phyloP scores from a whole-genome alignment of 2,113 vertebrate species.

The Hystrix brachyura region DNA sequence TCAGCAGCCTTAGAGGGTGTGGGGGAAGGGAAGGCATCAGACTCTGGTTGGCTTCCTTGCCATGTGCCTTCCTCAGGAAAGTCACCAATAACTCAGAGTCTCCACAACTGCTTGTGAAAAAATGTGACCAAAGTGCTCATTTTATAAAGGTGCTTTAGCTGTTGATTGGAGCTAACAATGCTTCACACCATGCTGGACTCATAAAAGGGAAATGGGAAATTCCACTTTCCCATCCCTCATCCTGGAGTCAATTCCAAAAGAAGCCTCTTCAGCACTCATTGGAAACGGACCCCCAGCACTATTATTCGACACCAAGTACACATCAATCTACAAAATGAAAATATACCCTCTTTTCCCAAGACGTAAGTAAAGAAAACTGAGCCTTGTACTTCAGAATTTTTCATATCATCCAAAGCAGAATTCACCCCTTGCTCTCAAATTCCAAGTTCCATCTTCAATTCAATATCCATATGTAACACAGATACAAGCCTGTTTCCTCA shows the following conservation, averaged over 20 bases:
- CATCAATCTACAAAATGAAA: neutral
- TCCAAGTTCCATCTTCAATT: neutral
- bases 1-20: too few relatives aligned
- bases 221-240: neutral
- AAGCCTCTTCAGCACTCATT: fast-evolving
- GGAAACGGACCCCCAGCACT: neutral
- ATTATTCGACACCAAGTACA: neutral
- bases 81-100: neutral
- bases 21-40: neutral
- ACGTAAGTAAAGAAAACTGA: neutral
- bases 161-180: neutral
- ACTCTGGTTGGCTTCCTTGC: neutral
- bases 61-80: neutral
- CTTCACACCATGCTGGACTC: neutral
- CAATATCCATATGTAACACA: neutral
- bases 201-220: neutral
- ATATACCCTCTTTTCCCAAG: neutral
- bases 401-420: neutral
- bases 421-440: neutral
- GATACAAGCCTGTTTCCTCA: too few relatives aligned
- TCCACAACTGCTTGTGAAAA: neutral
- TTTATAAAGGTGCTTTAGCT: neutral
- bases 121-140: neutral
- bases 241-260: neutral
- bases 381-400: neutral